Conservation (phyloP, 2,797 vertebrate genomes). For the Tauraco hartlaubi region DNA sequence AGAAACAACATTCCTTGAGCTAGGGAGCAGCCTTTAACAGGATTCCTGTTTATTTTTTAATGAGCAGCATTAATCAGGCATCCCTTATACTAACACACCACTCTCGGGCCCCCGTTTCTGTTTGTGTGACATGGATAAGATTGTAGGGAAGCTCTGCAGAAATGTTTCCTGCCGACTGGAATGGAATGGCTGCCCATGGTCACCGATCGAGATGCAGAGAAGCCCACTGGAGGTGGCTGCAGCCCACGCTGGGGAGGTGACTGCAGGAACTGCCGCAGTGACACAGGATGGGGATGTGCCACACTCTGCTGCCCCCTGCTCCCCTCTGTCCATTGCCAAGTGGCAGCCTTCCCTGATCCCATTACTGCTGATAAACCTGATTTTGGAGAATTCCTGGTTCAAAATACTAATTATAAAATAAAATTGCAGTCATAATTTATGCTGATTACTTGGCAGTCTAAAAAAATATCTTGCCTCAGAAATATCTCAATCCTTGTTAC, state of each 20-base stretch:
- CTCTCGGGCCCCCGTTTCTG: background rate
- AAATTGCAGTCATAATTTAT: background rate
- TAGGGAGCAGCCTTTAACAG: background rate
- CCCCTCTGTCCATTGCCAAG: accelerated
- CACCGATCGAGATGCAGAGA: background rate
- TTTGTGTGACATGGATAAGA: background rate
- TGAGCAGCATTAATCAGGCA: background rate
- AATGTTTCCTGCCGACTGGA: background rate
- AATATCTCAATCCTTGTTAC: background rate
- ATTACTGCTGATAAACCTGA: background rate
- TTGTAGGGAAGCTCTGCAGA: background rate
- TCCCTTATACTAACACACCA: accelerated
- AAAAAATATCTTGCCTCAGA: background rate
- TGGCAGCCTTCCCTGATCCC: background rate
- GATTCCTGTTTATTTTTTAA: background rate
- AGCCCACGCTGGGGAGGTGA: accelerated
- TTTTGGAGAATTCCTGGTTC: background rate
- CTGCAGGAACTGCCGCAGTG: background rate
- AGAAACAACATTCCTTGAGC: background rate
- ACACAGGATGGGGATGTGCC: background rate
- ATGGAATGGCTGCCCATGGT: background rate
- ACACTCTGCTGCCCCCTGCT: background rate
- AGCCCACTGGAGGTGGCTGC: background rate
- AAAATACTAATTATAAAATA: background rate
- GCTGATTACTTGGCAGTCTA: background rate